Evolutionary conservation across 2,888 invertebrate genomes (phyloP), one percentile per base, ranked within the genome.

Genomic region (Actias luna): DNA sequence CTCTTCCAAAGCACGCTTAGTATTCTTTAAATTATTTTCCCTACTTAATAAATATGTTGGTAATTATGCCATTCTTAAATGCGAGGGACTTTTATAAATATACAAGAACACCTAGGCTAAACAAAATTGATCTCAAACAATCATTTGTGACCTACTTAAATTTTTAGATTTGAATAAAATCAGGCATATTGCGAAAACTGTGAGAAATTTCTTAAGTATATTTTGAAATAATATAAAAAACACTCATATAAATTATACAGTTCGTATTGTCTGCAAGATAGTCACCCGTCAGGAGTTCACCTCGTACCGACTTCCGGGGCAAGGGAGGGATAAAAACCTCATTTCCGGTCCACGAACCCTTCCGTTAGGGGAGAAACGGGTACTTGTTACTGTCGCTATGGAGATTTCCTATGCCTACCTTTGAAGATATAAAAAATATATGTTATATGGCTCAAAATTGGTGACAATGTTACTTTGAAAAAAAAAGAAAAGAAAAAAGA

Each of bases 301-400:
- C 59, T 74, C 72, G 69, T 70, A 67, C 71, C 67, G 68, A 80
- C 83, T 87, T 88, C 87, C 87, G 84, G 80, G 67, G 65, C 64
- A 64, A 73, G 78, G 74, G 82, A 82, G 84, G 83, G 81, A 82
- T 78, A 80, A 81, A 83, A 82, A 88, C 86, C 87, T 89, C 88
- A 89, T 88, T 88, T 89, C 88, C 88, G 83, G 83, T 69, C 61
- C 63, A 70, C 69, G 80, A 84, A 81, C 88, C 87, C 88, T 86
- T 87, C 82, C 79, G 74, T 72, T 69, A 71, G 78, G 84, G 83
- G 74, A 68, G 67, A 72, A 59, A 63, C 62, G 67, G 63, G 67
- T 71, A 27, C 55, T 55, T 68, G 73, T 69, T 71, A 72, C 64
- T 62, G 78, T 80, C 77, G 67, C 79, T 64, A 80, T 77, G 70